Conservation (phyloP, 2,888 invertebrate species). For the Sacculina carcini region DNA sequence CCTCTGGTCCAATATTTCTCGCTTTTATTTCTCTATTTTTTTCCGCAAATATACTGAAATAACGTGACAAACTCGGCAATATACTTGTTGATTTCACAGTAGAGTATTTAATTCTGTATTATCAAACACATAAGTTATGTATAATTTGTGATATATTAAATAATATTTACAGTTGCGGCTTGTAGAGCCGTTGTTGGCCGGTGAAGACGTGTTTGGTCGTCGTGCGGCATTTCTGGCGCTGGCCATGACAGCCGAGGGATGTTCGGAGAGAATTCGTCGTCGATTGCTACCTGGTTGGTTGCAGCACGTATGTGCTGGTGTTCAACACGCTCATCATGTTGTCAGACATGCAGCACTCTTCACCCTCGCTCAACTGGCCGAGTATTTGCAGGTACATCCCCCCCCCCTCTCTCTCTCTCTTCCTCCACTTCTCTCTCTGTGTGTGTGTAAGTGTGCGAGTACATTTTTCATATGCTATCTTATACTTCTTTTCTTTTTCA, state of each 20-base stretch:
- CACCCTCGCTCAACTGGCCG: conserved; percentile 52
- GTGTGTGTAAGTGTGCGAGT: too few relatives aligned
- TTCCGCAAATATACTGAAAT: too few relatives aligned
- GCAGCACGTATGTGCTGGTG: conserved; percentile 39
- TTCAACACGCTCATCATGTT: conserved; percentile 31
- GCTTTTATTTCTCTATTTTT: conserved; percentile 6
- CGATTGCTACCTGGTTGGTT: conserved; percentile 42
- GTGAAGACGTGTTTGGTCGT: conserved; percentile 31
- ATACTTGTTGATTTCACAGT: too few relatives aligned
- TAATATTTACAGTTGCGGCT: conserved; percentile 26
- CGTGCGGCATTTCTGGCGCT: conserved; percentile 44
- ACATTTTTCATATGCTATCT: too few relatives aligned
- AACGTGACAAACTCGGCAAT: too few relatives aligned
- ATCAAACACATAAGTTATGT: background rate
- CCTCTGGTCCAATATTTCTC: background rate
- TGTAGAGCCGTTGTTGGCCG: conserved; percentile 36
- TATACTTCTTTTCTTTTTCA: too few relatives aligned
- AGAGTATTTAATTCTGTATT: too few relatives aligned
- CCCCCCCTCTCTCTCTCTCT: too few relatives aligned
- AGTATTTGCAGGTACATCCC: conserved; percentile 39
- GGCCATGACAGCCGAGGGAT: conserved; percentile 50
- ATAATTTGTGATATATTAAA: conserved; percentile 1
- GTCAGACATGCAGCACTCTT: conserved; percentile 50
- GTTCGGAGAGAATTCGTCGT: conserved; percentile 40
- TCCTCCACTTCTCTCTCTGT: too few relatives aligned